Evolutionary conservation across 2,888 invertebrate genomes (phyloP).

Genomic region (Apotomis betuletana): DNA sequence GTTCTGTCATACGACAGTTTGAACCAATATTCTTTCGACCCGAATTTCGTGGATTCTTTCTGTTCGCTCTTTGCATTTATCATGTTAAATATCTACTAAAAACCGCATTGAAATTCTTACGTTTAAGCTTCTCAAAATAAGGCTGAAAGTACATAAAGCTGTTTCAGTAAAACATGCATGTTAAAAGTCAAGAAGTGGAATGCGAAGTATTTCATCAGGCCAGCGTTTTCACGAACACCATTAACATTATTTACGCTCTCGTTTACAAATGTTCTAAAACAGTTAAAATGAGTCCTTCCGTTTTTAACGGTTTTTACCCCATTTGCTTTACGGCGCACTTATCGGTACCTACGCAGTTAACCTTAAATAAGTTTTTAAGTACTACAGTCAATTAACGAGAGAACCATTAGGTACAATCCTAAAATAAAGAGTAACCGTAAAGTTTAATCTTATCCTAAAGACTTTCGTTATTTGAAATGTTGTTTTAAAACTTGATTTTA

Average conservation of each 20-base stretch:
- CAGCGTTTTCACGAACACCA: constrained; percentile 36
- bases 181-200: constrained; percentile 26
- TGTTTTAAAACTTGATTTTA: constrained; percentile 57
- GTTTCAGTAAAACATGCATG: background rate
- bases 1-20: no score
- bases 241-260: constrained; percentile 42
- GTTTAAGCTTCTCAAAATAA: constrained; percentile 2
- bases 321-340: constrained; percentile 60
- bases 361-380: constrained; percentile 63
- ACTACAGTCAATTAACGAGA: constrained; percentile 69
- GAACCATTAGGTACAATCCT: constrained; percentile 52
- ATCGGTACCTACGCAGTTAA: constrained; percentile 45
- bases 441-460: constrained; percentile 63
- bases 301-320: constrained; percentile 51
- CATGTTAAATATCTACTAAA: background rate
- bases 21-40: no score
- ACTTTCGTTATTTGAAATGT: constrained; percentile 56
- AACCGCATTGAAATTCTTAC: background rate
- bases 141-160: constrained; percentile 1
- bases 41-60: no score
- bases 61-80: no score
- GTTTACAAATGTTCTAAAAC: constrained; percentile 44
- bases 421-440: constrained; percentile 59
- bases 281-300: constrained; percentile 40
- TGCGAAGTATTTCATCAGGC: constrained; percentile 28